Base-by-base conservation (phyloP, 1,140 invertebrate species). In the Whitmania pigra region DNA sequence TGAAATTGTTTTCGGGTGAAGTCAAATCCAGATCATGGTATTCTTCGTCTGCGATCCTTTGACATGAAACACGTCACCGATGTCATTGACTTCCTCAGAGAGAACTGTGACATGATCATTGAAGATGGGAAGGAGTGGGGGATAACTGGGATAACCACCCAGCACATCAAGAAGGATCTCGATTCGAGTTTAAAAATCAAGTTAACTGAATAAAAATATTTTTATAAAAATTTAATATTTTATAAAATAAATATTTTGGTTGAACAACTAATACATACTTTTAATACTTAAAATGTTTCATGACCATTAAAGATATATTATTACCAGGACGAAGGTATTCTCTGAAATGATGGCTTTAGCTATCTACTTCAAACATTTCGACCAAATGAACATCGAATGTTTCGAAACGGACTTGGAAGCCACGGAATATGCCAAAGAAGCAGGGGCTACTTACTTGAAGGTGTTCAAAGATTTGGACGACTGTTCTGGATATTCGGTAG, bases 71-170 rank as follows among this genome's bases (percentile, higher is more conserved):
- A n/a, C n/a, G n/a, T n/a, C n/a, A n/a, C n/a, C n/a, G n/a, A n/a
- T n/a, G n/a, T n/a, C n/a, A n/a, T n/a, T 20, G 57, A 63, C 57
- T 63, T 63, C 20, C 57, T 63, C 11, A 63, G 29, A 15, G 57
- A 63, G 20, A 63, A 63, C 57, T 63, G 57, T n/a, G 57, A 63
- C 57, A 49, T 49, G 43, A 17, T 49, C n/a, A 1, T 49, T 1
- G 43, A 49, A 3, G n/a, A n/a, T n/a, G n/a, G n/a, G n/a, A n/a
- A n/a, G n/a, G n/a, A 49, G 20, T 63, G 57, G 57, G 7, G 57
- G 22, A 63, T 63, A 31, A 63, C 57, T 11, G 57, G 57, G 29
- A 20, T 63, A 20, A 63, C 57, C 13, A 63, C 57, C 11, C 57
- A 63, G 29, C 57, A 63, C 18, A 11, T 63, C 57, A 63, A 63